Evolutionary conservation across 2,888 invertebrate species (phyloP).

Genomic region (Philereme transversata): DNA sequence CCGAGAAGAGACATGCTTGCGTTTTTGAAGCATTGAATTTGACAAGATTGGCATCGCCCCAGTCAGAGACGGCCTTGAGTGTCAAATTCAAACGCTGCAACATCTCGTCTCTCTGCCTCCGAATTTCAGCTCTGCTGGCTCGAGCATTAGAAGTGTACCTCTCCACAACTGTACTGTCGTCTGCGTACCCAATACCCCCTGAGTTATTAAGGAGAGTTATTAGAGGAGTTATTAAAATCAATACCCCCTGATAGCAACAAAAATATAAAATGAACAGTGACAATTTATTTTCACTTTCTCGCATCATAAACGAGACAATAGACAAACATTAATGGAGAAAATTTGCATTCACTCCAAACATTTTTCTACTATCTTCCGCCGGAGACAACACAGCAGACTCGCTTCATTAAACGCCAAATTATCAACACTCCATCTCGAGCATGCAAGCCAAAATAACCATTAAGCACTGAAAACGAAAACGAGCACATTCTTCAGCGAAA

Average conservation of each 20-base stretch:
- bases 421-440: slow-evolving; percentile 68
- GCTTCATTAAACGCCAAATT: slow-evolving; percentile 82
- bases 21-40: no score
- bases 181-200: no score
- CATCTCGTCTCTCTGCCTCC: no score
- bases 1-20: no score
- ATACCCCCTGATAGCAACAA: slow-evolving; percentile 31
- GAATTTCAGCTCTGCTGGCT: no score
- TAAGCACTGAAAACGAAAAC: slow-evolving; percentile 53
- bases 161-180: no score
- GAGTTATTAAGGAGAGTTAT: no score
- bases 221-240: not conserved
- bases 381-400: slow-evolving; percentile 68
- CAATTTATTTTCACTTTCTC: slow-evolving; percentile 59
- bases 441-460: slow-evolving; percentile 72
- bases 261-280: slow-evolving; percentile 41
- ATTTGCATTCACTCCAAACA: slow-evolving; percentile 74
- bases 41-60: no score
- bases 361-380: slow-evolving; percentile 76
- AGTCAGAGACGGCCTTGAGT: no score
- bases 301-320: slow-evolving; percentile 77
- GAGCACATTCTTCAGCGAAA: slow-evolving; percentile 44
- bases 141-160: no score
- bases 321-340: slow-evolving; percentile 78
- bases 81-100: no score